Evolutionary conservation across 1,140 invertebrate species (phyloP).

Genomic region (Sogatella furcifera): DNA sequence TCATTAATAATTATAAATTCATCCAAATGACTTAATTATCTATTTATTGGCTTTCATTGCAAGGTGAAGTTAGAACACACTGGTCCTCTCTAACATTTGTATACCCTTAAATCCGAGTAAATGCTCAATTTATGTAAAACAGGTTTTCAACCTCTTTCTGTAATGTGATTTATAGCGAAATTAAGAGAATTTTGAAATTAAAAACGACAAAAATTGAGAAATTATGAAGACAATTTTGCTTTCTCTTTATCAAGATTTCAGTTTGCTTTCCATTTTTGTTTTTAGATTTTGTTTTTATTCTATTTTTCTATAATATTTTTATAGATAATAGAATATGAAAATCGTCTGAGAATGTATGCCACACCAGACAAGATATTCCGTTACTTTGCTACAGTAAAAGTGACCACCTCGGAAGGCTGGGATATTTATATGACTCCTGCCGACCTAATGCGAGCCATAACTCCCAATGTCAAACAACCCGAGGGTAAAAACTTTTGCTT

Average conservation of each 20-base stretch:
- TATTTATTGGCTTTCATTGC: no score
- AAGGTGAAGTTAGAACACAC: no score
- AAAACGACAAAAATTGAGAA: no score
- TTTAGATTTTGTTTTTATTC: conserved; percentile 19
- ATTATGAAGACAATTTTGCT: conserved; percentile 9
- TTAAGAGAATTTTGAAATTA: no score
- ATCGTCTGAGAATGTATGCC: conserved; percentile 87
- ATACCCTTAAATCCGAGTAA: no score
- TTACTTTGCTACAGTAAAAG: conserved; percentile 96
- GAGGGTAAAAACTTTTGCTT: conserved; percentile 61
- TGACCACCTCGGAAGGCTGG: conserved; percentile 54
- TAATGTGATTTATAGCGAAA: no score
- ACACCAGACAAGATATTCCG: conserved; percentile 99
- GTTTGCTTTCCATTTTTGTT: conserved; percentile 16
- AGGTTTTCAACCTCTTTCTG: no score
- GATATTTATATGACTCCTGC: conserved; percentile 96
- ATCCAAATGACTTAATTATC: no score
- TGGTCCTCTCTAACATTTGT: no score
- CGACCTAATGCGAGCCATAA: conserved; percentile 94
- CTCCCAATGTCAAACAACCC: conserved; percentile 92
- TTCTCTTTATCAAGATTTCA: neutral
- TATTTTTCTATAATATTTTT: conserved; percentile 25
- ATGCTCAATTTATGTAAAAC: no score
- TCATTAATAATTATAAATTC: no score
- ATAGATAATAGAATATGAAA: conserved; percentile 98